Conservation (phyloP, 2,888 invertebrate species). For the Acleris literana region DNA sequence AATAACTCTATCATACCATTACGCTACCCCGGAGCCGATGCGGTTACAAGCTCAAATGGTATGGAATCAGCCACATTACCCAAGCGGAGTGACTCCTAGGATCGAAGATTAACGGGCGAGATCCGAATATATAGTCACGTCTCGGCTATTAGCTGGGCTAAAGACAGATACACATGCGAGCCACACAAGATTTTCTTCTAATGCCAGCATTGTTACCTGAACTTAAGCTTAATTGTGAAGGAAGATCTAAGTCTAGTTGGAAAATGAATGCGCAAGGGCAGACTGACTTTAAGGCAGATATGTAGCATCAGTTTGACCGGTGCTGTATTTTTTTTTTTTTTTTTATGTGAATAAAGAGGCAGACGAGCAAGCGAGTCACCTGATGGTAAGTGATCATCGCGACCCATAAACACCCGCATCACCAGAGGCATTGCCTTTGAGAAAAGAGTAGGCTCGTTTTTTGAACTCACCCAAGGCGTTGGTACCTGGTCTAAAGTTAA, state of each 20-base stretch:
- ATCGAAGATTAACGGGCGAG: slow-evolving; percentile 63
- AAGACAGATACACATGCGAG: slow-evolving; percentile 68
- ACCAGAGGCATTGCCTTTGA: too few relatives aligned
- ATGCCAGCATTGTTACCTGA: slow-evolving; percentile 29
- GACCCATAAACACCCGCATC: too few relatives aligned
- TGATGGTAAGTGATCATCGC: too few relatives aligned
- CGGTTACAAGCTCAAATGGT: slow-evolving; percentile 54
- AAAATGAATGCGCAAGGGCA: too few relatives aligned
- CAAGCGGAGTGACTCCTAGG: slow-evolving; percentile 44
- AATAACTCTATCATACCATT: slow-evolving; percentile 49
- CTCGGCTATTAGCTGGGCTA: slow-evolving; percentile 64
- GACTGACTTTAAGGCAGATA: too few relatives aligned
- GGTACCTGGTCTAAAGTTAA: too few relatives aligned
- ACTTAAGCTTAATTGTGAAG: slow-evolving; percentile 29
- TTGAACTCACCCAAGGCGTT: too few relatives aligned
- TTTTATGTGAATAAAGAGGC: too few relatives aligned
- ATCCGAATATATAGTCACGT: slow-evolving; percentile 74
- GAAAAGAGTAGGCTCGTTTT: too few relatives aligned
- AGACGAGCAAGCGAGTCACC: too few relatives aligned
- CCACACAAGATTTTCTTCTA: slow-evolving; percentile 41
- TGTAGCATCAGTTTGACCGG: too few relatives aligned
- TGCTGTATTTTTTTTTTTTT: too few relatives aligned
- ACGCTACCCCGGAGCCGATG: slow-evolving; percentile 18
- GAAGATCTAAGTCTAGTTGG: background rate
- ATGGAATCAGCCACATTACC: slow-evolving; percentile 69